A percentile compares a stretch with the other conserved stretches of the same genome.
Conservation (phyloP, 1,140 invertebrate genomes). For the Diorhabda elongata region DNA sequence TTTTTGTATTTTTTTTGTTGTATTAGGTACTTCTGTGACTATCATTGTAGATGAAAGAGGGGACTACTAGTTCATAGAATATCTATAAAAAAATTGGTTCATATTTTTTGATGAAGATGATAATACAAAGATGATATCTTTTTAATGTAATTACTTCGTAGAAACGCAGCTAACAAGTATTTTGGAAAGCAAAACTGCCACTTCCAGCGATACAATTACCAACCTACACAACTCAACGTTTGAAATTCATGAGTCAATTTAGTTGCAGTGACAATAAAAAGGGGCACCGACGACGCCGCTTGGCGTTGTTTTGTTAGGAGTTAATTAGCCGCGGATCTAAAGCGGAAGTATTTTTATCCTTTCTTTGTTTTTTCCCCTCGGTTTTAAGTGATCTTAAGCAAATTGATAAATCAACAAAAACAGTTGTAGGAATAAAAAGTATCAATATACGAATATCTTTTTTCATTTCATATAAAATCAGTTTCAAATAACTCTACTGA, state of each 20-base stretch:
- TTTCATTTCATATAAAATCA: no score
- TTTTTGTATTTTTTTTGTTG: no score
- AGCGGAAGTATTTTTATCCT: background rate
- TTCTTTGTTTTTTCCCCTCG: background rate
- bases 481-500: no score
- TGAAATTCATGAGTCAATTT: conserved; percentile 44
- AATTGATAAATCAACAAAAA: no score
- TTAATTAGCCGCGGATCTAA: conserved; percentile 35
- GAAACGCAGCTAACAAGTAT: conserved; percentile 15
- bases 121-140: no score
- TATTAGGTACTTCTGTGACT: no score
- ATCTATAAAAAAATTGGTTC: no score
- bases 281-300: conserved; percentile 17
- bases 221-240: conserved; percentile 18
- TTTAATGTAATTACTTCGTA: background rate
- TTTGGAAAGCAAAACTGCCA: conserved; percentile 25
- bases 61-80: no score
- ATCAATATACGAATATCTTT: no score
- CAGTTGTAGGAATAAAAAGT: no score
- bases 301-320: conserved; percentile 15
- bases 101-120: no score
- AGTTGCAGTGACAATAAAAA: conserved; percentile 42
- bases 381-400: background rate
- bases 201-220: conserved; percentile 6
- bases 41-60: no score